These are phyloP conservation scores for Poecilobothrus nobilitatus DNA, from an alignment of 2,888 invertebrate genomes.

Conservation along the genomic window DNA sequence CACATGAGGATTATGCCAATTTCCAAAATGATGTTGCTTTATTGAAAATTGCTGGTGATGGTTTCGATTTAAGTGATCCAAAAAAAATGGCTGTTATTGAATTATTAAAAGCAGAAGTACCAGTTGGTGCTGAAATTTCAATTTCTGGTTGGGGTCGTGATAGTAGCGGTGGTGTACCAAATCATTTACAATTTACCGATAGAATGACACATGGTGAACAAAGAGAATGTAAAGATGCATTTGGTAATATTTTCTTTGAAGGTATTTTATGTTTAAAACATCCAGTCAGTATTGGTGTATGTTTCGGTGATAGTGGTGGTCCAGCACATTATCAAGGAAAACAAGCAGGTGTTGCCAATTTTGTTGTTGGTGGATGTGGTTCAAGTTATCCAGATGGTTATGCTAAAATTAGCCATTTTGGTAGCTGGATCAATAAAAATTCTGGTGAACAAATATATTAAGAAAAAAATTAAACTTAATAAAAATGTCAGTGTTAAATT, in stretches of 20 bases:
- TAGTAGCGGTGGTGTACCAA: conserved; percentile 29
- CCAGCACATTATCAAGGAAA: conserved; percentile 33
- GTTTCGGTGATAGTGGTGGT: conserved; percentile 40
- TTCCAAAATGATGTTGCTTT: conserved; percentile 20
- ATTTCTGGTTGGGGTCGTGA: conserved; percentile 37
- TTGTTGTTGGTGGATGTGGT: conserved; percentile 33
- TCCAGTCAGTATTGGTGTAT: conserved; percentile 30
- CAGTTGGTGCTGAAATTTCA: conserved; percentile 24
- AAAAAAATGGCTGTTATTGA: conserved; percentile 23
- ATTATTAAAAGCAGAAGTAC: conserved; percentile 28
- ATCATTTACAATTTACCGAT: conserved; percentile 28
- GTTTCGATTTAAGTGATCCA: conserved; percentile 14
- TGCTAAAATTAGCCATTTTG: conserved; percentile 27
- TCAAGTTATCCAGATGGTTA: conserved; percentile 35
- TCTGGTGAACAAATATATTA: neutral
- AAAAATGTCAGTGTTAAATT: no score
- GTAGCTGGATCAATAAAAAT: neutral
- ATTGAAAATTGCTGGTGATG: conserved; percentile 10
- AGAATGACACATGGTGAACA: neutral
- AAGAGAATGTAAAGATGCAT: conserved; percentile 25
- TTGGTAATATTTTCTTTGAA: conserved; percentile 22
- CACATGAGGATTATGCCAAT: conserved; percentile 19
- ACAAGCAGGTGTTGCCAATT: conserved; percentile 36
- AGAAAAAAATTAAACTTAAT: neutral
- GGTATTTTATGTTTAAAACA: conserved; percentile 34